These are phyloP conservation scores for Nomada fabriciana DNA, from an alignment of 2,888 invertebrate species.

Conservation along the genomic window DNA sequence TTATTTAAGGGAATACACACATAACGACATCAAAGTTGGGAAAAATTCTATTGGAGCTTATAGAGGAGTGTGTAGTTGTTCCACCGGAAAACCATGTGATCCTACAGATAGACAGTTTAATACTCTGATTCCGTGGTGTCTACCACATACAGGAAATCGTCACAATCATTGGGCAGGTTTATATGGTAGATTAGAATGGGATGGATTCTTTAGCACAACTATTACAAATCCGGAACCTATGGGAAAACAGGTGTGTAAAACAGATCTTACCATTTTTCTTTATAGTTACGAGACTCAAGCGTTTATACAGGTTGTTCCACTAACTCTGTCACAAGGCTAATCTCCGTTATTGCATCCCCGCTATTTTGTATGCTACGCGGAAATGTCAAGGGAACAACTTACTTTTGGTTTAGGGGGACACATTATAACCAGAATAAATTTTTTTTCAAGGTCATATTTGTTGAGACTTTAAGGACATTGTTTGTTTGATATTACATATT, in stretches of 20 bases:
- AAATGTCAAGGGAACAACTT: too few relatives aligned
- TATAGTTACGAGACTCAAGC: neutral
- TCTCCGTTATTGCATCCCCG: too few relatives aligned
- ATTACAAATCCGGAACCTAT: conserved; percentile 95
- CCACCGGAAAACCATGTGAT: conserved; percentile 88
- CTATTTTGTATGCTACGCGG: too few relatives aligned
- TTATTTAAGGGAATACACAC: conserved; percentile 85
- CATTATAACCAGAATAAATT: too few relatives aligned
- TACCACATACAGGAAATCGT: conserved; percentile 93
- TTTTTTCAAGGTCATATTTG: too few relatives aligned
- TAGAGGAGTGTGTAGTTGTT: conserved; percentile 93
- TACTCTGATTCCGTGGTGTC: conserved; percentile 95
- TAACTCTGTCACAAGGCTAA: too few relatives aligned
- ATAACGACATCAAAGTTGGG: conserved; percentile 86
- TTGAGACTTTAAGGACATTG: too few relatives aligned
- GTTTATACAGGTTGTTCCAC: too few relatives aligned
- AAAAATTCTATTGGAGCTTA: conserved; percentile 84
- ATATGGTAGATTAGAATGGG: conserved; percentile 93
- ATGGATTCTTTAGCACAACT: conserved; percentile 94
- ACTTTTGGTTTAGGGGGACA: too few relatives aligned
- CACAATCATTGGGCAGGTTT: conserved; percentile 95
- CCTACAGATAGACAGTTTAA: conserved; percentile 91
- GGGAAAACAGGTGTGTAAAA: conserved; percentile 90
- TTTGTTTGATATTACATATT: too few relatives aligned
- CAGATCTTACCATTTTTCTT: neutral